Percentiles rank a stretch among this genome's conserved stretches.
phyloP scores from a whole-genome alignment of 2,113 vertebrate genomes.

The Hemiscyllium ocellatum region DNA sequence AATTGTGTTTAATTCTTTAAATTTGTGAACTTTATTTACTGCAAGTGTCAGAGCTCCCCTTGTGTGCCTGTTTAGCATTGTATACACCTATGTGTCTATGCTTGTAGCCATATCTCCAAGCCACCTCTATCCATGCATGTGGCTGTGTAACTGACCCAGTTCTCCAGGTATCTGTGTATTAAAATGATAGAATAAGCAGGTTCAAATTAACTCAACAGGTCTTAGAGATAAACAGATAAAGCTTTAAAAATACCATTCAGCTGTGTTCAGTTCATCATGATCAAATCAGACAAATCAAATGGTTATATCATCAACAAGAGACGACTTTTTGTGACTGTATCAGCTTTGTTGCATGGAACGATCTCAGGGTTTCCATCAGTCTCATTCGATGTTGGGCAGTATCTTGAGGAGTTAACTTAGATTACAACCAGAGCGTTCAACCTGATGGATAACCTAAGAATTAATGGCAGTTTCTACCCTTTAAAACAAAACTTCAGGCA shows the following conservation, averaged over 20 bases:
- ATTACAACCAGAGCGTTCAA: background rate
- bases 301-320: background rate
- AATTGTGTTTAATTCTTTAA: background rate
- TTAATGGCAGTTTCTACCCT: too few relatives aligned
- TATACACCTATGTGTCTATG: background rate
- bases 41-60: background rate
- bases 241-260: background rate
- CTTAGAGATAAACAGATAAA: background rate
- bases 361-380: background rate
- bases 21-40: background rate
- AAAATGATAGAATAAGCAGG: background rate
- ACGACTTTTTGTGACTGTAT: background rate
- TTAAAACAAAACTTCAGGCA: too few relatives aligned
- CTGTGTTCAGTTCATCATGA: background rate
- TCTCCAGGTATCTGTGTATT: background rate
- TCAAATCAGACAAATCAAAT: background rate
- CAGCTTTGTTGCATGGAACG: background rate
- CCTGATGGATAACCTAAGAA: too few relatives aligned
- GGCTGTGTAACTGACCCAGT: background rate
- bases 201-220: background rate
- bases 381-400: background rate
- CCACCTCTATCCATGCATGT: background rate
- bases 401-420: background rate
- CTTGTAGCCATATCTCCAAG: background rate
- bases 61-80: background rate